A percentile compares a stretch with the other conserved stretches of the same genome.
phyloP scores from a whole-genome alignment of 2,888 invertebrate species.

The Synergus itoensis region DNA sequence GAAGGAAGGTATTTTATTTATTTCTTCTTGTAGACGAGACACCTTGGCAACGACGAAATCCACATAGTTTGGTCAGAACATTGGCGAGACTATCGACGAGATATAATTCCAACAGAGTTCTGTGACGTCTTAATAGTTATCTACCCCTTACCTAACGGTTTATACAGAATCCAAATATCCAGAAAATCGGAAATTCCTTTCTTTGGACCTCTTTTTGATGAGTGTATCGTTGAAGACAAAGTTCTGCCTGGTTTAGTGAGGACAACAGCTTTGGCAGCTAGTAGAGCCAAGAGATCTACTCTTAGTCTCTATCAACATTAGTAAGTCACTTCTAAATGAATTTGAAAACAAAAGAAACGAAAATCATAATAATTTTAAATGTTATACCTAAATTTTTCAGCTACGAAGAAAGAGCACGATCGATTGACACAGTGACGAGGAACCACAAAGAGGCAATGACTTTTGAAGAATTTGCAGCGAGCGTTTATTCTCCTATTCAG shows the following conservation, averaged over 20 bases:
- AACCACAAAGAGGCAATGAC: constrained; percentile 93
- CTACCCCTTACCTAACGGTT: constrained; percentile 92
- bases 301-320: constrained; percentile 94
- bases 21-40: constrained; percentile 85
- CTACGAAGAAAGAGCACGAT: constrained; percentile 93
- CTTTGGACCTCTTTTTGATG: constrained; percentile 97
- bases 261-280: constrained; percentile 94
- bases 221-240: constrained; percentile 87
- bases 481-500: constrained; percentile 85
- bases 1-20: constrained; percentile 30
- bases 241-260: constrained; percentile 91
- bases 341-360: not conserved
- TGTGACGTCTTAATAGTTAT: constrained; percentile 98
- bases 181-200: constrained; percentile 85
- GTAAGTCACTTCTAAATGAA: constrained; percentile 79
- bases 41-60: constrained; percentile 98
- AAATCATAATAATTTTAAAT: not conserved
- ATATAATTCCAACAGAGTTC: constrained; percentile 99
- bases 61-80: constrained; percentile 99
- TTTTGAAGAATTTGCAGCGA: constrained; percentile 92
- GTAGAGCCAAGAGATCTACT: constrained; percentile 93
- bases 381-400: constrained; percentile 77
- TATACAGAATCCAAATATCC: constrained; percentile 93
- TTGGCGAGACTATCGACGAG: constrained; percentile 94
- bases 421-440: constrained; percentile 90